A percentile compares a stretch with the other conserved stretches of the same genome.
phyloP scores from a whole-genome alignment of 2,113 vertebrate species.

The Leucopternis melanops region DNA sequence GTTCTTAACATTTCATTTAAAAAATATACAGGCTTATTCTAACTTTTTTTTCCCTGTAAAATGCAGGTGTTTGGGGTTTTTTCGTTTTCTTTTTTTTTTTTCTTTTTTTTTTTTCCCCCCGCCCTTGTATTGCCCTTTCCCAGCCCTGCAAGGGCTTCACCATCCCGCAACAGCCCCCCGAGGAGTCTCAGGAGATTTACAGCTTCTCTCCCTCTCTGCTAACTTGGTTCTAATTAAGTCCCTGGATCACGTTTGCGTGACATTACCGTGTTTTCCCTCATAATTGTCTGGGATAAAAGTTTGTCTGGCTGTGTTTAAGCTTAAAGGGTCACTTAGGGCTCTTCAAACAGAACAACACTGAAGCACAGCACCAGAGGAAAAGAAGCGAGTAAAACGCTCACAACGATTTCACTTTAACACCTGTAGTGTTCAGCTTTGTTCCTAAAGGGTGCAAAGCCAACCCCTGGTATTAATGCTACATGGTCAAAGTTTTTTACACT shows the following conservation, averaged over 20 bases:
- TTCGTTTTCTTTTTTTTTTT: background rate
- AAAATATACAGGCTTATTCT: background rate
- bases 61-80: background rate
- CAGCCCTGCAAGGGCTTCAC: background rate
- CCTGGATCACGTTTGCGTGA: background rate
- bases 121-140: background rate
- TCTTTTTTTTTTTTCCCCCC: background rate
- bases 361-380: background rate
- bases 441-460: background rate
- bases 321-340: background rate
- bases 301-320: background rate
- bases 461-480: too few relatives aligned
- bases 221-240: conserved; percentile 13
- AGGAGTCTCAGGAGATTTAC: background rate
- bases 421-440: background rate
- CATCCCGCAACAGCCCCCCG: background rate
- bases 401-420: background rate
- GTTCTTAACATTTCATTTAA: background rate
- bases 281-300: background rate
- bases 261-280: background rate
- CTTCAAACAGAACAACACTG: background rate
- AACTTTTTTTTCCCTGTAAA: background rate
- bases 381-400: background rate
- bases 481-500: background rate
- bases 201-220: background rate